Conservation (phyloP, 2,113 vertebrate genomes). For the cat (Felis catus) region F.catus_Fca126_mat1.0 CM031424.1:33660501-33661000, state of each 20-base stretch:
- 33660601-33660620: constrained; percentile 19
- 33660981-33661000: constrained; percentile 42
- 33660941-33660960: not conserved
- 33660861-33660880: not conserved
- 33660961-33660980: not conserved
- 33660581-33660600: not conserved
- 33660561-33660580: not conserved
- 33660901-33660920: not conserved
- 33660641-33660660: constrained; percentile 20
- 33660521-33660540: not conserved
- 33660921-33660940: not conserved
- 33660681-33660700: not conserved
- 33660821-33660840: not conserved
- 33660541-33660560: not conserved
- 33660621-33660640: not conserved
- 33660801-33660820: not conserved
- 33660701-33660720: not conserved
- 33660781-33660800: not conserved
- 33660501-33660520: not conserved
- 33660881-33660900: not conserved
- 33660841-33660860: not conserved
- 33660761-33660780: not conserved
- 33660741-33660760: not conserved
- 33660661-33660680: constrained; percentile 8
- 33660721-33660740: not conserved